Conservation (phyloP, 1,140 invertebrate genomes). For the Polypedilum pembai region DNA sequence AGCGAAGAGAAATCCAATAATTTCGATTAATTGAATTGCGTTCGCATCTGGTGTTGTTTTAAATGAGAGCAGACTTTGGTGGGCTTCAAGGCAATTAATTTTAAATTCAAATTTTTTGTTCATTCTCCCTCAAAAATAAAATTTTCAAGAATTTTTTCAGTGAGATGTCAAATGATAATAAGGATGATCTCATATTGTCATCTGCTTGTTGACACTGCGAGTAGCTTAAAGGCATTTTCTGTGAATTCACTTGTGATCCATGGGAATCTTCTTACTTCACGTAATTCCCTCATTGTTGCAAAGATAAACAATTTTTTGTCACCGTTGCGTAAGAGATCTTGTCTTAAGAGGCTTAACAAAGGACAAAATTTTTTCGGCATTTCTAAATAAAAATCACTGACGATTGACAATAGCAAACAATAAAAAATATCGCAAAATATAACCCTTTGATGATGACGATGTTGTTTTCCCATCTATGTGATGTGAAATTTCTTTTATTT, state of each 20-base stretch:
- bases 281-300: not conserved
- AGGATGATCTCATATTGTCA: constrained; percentile 3
- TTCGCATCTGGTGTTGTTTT: constrained; percentile 11
- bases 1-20: not conserved
- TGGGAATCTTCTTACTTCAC: constrained; percentile 15
- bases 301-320: not conserved
- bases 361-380: not conserved
- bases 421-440: too few species aligned
- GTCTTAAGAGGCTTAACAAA: not conserved
- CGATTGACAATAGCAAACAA: too few species aligned
- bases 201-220: not conserved
- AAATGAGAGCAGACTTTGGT: not conserved
- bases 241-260: constrained; percentile 9
- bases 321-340: not conserved
- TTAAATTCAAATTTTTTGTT: not conserved
- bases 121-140: not conserved
- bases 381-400: too few species aligned
- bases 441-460: not conserved
- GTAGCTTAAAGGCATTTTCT: not conserved
- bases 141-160: not conserved
- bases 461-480: not conserved
- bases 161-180: constrained; percentile 14
- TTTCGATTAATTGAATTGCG: constrained; percentile 13
- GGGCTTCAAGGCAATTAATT: not conserved
- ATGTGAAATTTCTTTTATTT: not conserved